Base-by-base conservation (phyloP, 1,140 invertebrate genomes). In the Vanessa tameamea region DNA sequence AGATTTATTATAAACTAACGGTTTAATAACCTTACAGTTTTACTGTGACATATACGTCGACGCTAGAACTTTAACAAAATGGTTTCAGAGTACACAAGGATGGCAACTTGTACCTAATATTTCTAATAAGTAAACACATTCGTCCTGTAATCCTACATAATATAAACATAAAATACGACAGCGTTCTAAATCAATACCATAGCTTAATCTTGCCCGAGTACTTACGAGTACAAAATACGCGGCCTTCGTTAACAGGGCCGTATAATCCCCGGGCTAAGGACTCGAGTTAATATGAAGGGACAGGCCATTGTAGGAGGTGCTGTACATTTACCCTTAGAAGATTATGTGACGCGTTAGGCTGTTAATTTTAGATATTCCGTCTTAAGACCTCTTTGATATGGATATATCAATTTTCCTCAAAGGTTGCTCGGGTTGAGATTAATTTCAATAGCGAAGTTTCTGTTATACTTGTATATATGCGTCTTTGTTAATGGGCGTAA, bases 241-340 rank as follows among this genome's bases (percentile, higher is more conserved):
- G 78, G 73, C 81, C 79, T 82, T 81, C 80, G 69, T 82, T 83
- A 83, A 78, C 74, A 74, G 71, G 77, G 75, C 69, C 76, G 79
- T 84, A 83, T 88, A 87, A 88, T 86, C 86, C 80, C 72, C 66
- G 72, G 73, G 50, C 66, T 75, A 72, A 78, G 72, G 74, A 65
- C 67, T 77, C 69, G 81, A 77, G 77, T 82, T 89, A 87, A 88
- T 90, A 88, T 83, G 80, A 82, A 85, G 82, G 86, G 83, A 83
- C 81, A 77, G 75, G 48, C 70, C 71, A 83, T 87, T 85, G 85
- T 87, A 85, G 75, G 79, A 86, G 81, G 82, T 84, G 86, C 80
- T 73, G 78, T 82, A 84, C 82, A 81, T 82, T 81, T 77, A 83
- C 78, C 83, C 80, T 79, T 69, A 65, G 73, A 76, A 86, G 83